These are phyloP conservation scores for Rhingia rostrata DNA, from an alignment of 2,888 invertebrate genomes.

Conservation along the genomic window DNA sequence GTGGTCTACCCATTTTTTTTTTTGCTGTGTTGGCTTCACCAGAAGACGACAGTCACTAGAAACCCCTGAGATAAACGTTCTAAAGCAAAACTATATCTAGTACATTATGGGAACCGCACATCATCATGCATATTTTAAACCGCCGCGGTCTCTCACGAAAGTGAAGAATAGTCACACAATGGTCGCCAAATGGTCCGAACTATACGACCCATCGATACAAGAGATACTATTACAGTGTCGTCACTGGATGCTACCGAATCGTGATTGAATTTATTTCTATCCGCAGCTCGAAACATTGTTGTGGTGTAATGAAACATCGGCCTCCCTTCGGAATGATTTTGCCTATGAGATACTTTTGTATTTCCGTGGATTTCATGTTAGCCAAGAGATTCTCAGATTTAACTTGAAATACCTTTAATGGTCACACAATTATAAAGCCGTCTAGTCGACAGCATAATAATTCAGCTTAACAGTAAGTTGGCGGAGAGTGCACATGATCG, in stretches of 20 bases:
- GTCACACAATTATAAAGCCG: conserved; percentile 46
- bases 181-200: conserved; percentile 32
- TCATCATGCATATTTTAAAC: conserved; percentile 36
- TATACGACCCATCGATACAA: conserved; percentile 8
- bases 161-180: conserved; percentile 68
- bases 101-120: conserved; percentile 70
- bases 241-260: conserved; percentile 36
- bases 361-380: conserved; percentile 28
- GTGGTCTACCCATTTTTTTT: conserved; percentile 42
- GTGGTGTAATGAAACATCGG: conserved; percentile 27
- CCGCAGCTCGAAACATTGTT: conserved; percentile 5
- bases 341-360: conserved; percentile 48
- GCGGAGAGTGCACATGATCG: conserved; percentile 8
- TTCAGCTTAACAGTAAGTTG: conserved; percentile 53
- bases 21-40: background rate
- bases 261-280: conserved; percentile 68
- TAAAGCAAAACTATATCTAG: conserved; percentile 36
- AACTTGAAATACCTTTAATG: conserved; percentile 55
- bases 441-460: conserved; percentile 32
- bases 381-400: conserved; percentile 43
- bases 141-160: conserved; percentile 49
- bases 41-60: conserved; percentile 17
- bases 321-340: conserved; percentile 31
- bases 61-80: conserved; percentile 35
- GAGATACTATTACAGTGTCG: conserved; percentile 6